Conservation (phyloP, 2,113 vertebrate genomes). For the Leiothrix lutea region DNA sequence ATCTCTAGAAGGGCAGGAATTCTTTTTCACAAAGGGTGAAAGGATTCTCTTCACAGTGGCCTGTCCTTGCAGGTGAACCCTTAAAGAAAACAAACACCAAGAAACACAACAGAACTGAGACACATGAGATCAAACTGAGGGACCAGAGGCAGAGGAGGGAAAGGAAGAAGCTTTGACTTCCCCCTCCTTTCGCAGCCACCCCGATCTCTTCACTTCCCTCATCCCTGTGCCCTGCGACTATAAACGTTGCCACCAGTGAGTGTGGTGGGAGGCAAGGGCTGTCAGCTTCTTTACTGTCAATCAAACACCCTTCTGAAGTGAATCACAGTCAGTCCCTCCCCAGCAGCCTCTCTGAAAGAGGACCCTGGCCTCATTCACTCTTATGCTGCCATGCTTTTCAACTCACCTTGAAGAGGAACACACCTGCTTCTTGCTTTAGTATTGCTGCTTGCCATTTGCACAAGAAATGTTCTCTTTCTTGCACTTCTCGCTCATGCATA, state of each 20-base stretch:
- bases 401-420: background rate
- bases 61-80: background rate
- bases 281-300: background rate
- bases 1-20: background rate
- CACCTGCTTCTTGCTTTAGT: background rate
- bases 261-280: background rate
- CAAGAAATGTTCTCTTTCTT: background rate
- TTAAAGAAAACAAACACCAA: background rate
- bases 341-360: background rate
- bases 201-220: background rate
- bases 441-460: background rate
- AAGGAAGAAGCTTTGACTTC: background rate
- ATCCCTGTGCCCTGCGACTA: background rate
- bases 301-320: background rate
- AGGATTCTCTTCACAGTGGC: background rate
- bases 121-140: background rate
- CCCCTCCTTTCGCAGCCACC: background rate
- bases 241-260: background rate
- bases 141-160: background rate
- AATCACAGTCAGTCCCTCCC: background rate
- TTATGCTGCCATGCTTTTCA: background rate
- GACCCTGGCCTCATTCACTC: background rate
- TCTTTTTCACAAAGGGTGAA: background rate
- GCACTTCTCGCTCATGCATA: background rate
- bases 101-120: background rate